Evolutionary conservation across 2,888 invertebrate genomes (phyloP).

Genomic region (Papilio elwesi): DNA sequence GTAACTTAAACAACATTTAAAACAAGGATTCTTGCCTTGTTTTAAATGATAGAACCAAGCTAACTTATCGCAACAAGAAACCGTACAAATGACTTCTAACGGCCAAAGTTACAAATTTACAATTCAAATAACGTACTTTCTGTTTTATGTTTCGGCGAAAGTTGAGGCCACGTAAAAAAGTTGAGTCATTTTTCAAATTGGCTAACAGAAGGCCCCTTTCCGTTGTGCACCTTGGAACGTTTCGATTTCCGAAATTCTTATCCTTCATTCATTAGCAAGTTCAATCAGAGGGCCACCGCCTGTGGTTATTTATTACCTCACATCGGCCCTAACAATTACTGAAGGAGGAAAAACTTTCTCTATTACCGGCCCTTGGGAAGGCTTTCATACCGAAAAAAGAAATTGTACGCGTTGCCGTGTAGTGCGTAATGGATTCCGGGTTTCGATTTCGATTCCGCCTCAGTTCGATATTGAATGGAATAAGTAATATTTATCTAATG

Average conservation of each 20-base stretch:
- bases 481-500: constrained; percentile 51
- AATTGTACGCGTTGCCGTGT: constrained; percentile 71
- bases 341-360: constrained; percentile 79
- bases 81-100: constrained; percentile 39
- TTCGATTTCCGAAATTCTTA: constrained; percentile 79
- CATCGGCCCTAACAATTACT: constrained; percentile 82
- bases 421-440: constrained; percentile 75
- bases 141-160: constrained; percentile 40
- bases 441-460: constrained; percentile 67
- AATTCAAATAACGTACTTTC: constrained; percentile 41
- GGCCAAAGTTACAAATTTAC: constrained; percentile 41
- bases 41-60: constrained; percentile 29
- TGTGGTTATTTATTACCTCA: constrained; percentile 82
- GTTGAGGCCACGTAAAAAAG: constrained; percentile 54
- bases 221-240: constrained; percentile 54
- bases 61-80: constrained; percentile 39
- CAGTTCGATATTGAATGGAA: constrained; percentile 57
- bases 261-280: constrained; percentile 83
- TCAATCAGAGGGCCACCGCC: constrained; percentile 79
- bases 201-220: constrained; percentile 55
- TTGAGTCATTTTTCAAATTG: constrained; percentile 73
- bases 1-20: constrained; percentile 38
- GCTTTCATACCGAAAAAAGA: constrained; percentile 77
- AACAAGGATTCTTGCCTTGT: constrained; percentile 8
- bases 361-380: constrained; percentile 75